phyloP scores from a whole-genome alignment of 2,113 vertebrate species.

The Alethe diademata region DNA sequence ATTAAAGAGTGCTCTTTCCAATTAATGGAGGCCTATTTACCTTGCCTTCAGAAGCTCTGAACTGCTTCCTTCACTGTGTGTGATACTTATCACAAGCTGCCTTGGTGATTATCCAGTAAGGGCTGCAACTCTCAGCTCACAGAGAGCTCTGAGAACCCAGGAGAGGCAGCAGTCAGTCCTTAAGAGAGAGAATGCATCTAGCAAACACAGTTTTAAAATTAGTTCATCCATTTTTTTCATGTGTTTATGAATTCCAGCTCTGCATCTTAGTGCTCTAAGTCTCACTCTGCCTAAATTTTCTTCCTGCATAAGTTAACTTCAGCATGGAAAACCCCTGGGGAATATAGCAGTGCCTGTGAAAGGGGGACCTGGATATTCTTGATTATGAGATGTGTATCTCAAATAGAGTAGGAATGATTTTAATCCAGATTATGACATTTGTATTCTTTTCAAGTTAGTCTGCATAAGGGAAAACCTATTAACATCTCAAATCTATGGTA shows the following conservation, averaged over 20 bases:
- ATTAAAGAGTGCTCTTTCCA: constrained; percentile 54
- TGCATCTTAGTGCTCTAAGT: background rate
- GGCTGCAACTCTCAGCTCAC: background rate
- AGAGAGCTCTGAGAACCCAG: background rate
- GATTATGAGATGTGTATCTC: constrained; percentile 47
- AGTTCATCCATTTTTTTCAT: constrained; percentile 4
- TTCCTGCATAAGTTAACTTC: background rate
- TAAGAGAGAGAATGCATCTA: background rate
- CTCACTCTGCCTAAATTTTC: constrained; percentile 29
- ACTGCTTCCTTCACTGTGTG: constrained; percentile 28
- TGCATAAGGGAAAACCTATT: constrained; percentile 29
- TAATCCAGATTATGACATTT: constrained; percentile 63
- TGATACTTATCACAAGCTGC: constrained; percentile 49
- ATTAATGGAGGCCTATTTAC: constrained; percentile 55
- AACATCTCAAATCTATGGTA: constrained; percentile 41
- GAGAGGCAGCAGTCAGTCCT: background rate
- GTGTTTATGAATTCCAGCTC: background rate
- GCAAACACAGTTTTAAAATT: constrained; percentile 3
- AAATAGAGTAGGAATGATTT: constrained; percentile 57
- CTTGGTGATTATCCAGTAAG: constrained; percentile 41
- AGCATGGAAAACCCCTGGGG: constrained; percentile 19
- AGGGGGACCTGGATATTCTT: constrained; percentile 47
- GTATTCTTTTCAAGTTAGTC: constrained; percentile 69
- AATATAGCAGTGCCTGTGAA: constrained; percentile 28
- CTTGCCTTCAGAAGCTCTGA: constrained; percentile 51